Conservation (phyloP, 2,797 vertebrate species). For the Loris lydekkerianus region DNA sequence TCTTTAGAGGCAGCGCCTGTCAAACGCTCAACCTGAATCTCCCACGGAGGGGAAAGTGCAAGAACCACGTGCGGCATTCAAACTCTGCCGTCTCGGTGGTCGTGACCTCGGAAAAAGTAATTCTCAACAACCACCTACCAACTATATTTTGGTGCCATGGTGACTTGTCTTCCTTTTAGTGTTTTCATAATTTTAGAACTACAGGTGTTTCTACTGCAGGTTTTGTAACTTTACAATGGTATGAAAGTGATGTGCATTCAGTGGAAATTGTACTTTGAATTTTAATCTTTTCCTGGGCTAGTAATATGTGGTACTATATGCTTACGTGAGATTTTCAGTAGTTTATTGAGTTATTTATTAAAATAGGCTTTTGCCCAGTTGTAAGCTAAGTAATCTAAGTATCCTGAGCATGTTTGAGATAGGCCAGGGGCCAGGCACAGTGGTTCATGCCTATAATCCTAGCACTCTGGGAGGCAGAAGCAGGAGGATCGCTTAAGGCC, state of each 20-base stretch:
- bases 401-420: not conserved
- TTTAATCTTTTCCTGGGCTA: not conserved
- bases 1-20: no score
- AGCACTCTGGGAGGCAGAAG: not conserved
- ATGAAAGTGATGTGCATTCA: not conserved
- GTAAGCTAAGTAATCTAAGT: not conserved
- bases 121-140: not conserved
- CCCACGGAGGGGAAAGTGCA: no score
- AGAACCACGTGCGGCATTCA: no score
- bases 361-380: not conserved
- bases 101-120: not conserved
- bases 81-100: no score
- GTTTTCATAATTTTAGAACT: conserved; percentile 47
- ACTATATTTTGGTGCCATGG: not conserved
- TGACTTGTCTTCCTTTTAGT: not conserved
- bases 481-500: not conserved
- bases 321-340: not conserved
- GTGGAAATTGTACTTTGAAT: not conserved
- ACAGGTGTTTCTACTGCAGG: not conserved
- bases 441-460: not conserved
- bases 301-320: not conserved
- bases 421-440: not conserved
- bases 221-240: not conserved
- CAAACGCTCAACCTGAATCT: no score
- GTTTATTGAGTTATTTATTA: not conserved